These are phyloP conservation scores for Harmothoe impar DNA, from an alignment of 2,888 invertebrate genomes.

Conservation along the genomic window DNA sequence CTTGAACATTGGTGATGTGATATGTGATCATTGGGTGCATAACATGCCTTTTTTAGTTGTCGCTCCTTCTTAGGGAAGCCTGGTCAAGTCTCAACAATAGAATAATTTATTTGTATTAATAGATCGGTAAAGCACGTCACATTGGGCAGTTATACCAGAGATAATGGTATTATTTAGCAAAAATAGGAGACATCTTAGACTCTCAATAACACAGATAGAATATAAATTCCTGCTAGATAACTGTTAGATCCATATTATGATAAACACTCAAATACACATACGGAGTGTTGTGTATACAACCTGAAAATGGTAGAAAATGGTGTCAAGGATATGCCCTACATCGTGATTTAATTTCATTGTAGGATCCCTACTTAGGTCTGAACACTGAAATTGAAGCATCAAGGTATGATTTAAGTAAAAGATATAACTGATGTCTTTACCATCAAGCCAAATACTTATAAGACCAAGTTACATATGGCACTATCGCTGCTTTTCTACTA, in stretches of 20 bases:
- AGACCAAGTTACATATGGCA: too few species aligned
- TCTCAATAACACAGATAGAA: background rate
- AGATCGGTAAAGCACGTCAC: background rate
- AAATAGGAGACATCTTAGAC: background rate
- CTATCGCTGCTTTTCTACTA: too few species aligned
- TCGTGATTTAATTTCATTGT: background rate
- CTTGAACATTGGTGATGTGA: constrained; percentile 33
- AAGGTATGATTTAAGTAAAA: too few species aligned
- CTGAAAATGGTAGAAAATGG: background rate
- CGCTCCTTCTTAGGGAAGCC: background rate
- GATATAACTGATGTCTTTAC: too few species aligned
- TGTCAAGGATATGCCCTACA: background rate
- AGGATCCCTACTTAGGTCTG: too few species aligned
- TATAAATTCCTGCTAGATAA: background rate
- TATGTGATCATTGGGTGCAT: constrained; percentile 26
- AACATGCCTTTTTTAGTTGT: background rate
- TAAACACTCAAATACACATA: background rate
- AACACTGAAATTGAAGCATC: too few species aligned
- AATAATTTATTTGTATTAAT: background rate
- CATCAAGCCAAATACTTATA: too few species aligned
- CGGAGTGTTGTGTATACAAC: background rate
- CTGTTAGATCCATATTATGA: background rate
- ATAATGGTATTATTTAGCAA: background rate
- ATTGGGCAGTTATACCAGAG: background rate
- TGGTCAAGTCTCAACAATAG: background rate